These are phyloP conservation scores for Spizella passerina DNA, from an alignment of 2,797 vertebrate species.

Conservation along the genomic window DNA sequence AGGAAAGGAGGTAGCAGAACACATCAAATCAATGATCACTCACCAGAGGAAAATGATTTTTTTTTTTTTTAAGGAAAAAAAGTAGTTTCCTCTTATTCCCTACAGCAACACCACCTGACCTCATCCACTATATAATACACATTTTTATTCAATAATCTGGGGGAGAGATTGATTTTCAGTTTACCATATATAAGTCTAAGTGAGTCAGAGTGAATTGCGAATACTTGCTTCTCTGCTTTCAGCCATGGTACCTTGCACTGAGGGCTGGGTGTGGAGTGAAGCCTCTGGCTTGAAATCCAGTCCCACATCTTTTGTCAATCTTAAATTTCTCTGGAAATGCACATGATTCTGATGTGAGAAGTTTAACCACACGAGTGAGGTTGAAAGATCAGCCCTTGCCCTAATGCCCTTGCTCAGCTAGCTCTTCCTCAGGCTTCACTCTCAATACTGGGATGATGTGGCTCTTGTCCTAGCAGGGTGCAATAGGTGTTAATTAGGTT, in stretches of 20 bases:
- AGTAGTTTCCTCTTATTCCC: neutral
- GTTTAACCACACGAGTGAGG: neutral
- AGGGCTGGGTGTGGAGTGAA: neutral
- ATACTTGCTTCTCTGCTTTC: neutral
- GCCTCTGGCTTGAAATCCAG: neutral
- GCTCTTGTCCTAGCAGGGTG: neutral
- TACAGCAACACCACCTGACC: neutral
- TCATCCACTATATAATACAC: neutral
- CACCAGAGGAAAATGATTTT: no score
- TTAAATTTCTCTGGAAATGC: neutral
- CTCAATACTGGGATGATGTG: accelerated
- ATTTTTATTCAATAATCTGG: neutral
- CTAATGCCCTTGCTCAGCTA: neutral
- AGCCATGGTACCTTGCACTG: neutral
- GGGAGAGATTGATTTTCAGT: neutral
- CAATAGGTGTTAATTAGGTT: neutral
- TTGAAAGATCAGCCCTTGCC: neutral
- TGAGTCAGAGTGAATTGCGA: neutral
- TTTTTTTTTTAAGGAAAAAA: neutral
- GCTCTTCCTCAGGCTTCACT: neutral
- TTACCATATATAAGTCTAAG: neutral
- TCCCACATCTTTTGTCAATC: neutral
- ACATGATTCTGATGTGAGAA: neutral
- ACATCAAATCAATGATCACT: neutral
- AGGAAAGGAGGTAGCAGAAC: neutral